A percentile compares a stretch with the other conserved stretches of the same genome.
These are phyloP conservation scores for Tryphoninae sp. DNA, from an alignment of 2,888 invertebrate genomes.

Conservation along the genomic window DNA sequence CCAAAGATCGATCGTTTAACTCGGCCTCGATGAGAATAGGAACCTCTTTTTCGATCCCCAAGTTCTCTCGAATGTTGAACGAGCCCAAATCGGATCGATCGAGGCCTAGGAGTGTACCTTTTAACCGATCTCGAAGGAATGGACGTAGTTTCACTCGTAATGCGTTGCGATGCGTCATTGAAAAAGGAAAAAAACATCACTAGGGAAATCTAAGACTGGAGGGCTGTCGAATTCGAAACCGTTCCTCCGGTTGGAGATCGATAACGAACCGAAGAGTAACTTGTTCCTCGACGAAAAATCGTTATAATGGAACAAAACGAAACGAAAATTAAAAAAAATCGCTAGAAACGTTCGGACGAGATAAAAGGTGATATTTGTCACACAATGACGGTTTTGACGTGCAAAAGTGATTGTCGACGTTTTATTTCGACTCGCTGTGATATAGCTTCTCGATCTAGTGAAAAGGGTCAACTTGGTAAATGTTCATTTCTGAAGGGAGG, in stretches of 20 bases:
- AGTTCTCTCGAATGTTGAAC: conserved; percentile 4
- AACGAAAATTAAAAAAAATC: no score
- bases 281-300: background rate
- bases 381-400: no score
- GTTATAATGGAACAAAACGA: background rate
- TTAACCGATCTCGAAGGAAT: no score
- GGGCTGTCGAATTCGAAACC: background rate
- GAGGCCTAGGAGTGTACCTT: no score
- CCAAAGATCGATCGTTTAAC: conserved; percentile 37
- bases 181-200: background rate
- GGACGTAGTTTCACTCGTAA: background rate
- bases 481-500: background rate
- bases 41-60: conserved; percentile 11
- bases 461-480: background rate
- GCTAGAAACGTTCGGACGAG: no score
- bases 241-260: background rate
- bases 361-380: no score
- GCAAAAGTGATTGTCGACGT: no score
- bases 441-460: background rate
- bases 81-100: background rate
- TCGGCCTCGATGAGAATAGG: conserved; percentile 15
- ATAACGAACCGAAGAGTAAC: background rate
- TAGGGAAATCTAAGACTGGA: background rate
- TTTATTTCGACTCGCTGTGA: no score
- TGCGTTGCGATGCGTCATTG: background rate